Percentiles rank a stretch among this genome's conserved stretches.
These are phyloP conservation scores for Popillia japonica DNA, from an alignment of 1,140 invertebrate species.

Conservation along the genomic window DNA sequence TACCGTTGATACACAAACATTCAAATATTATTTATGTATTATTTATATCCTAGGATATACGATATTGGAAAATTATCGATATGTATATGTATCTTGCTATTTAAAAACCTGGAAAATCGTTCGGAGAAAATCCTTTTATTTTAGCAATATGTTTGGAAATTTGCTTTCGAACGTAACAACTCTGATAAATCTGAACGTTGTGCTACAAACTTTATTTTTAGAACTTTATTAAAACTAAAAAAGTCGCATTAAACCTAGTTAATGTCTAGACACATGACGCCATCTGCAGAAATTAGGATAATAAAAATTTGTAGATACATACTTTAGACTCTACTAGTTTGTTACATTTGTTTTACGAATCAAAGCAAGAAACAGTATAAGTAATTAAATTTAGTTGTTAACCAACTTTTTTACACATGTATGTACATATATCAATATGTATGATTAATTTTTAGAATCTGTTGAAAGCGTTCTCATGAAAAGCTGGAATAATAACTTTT, in stretches of 20 bases:
- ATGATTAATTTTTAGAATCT: no score
- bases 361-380: background rate
- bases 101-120: no score
- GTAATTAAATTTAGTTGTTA: no score
- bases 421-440: no score
- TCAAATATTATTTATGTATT: no score
- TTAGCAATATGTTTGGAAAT: background rate
- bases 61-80: no score
- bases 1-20: no score
- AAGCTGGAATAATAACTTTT: no score
- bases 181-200: background rate
- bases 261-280: background rate
- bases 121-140: background rate
- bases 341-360: background rate
- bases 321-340: background rate
- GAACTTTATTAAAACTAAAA: slow-evolving; percentile 9
- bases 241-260: background rate
- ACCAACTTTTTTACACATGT: no score
- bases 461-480: no score
- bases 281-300: background rate
- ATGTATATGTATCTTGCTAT: no score
- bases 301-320: slow-evolving; percentile 17
- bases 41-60: no score
- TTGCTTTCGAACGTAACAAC: background rate
- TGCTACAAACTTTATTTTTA: background rate